Evolutionary conservation across 37 sponge, comb jelly and placozoan genomes (phyloP).

Genomic region (Tethya wilhelma): DNA sequence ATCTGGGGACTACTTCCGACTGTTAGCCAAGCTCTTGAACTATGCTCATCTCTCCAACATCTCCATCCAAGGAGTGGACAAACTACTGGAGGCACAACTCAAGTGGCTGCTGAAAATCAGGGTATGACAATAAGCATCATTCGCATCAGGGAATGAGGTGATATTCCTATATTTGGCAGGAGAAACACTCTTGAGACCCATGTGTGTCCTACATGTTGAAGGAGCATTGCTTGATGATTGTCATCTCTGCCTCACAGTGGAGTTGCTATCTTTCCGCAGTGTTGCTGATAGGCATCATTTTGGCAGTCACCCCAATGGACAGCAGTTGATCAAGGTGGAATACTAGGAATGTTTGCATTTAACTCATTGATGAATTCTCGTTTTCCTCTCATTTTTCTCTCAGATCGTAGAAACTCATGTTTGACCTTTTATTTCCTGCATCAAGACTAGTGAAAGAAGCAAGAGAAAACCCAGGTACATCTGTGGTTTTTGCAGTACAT

Average conservation of each 20-base stretch:
- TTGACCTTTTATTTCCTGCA: slow-evolving; percentile 87
- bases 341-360: not conserved
- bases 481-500: no score
- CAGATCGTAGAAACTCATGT: slow-evolving; percentile 56
- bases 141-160: no score
- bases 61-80: slow-evolving; percentile 58
- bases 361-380: not conserved
- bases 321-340: slow-evolving; percentile 72
- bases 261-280: slow-evolving; percentile 70
- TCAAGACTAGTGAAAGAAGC: slow-evolving; percentile 66
- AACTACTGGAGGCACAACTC: slow-evolving; percentile 76
- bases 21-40: slow-evolving; percentile 75
- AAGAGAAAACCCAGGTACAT: slow-evolving; percentile 54
- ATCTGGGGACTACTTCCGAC: slow-evolving; percentile 81
- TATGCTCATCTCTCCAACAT: slow-evolving; percentile 62
- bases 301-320: slow-evolving; percentile 65
- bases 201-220: no score
- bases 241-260: slow-evolving; percentile 84
- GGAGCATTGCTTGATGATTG: slow-evolving; percentile 79
- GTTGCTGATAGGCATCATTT: slow-evolving; percentile 50
- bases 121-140: slow-evolving; percentile 36
- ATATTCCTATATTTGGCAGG: slow-evolving; percentile 13
- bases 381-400: not conserved
- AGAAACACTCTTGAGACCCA: no score
- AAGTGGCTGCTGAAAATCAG: slow-evolving; percentile 80